A percentile compares a stretch with the other conserved stretches of the same genome.
Conservation (phyloP, 92 coral and sea anemone genomes). For the Micromussa lordhowensis region DNA sequence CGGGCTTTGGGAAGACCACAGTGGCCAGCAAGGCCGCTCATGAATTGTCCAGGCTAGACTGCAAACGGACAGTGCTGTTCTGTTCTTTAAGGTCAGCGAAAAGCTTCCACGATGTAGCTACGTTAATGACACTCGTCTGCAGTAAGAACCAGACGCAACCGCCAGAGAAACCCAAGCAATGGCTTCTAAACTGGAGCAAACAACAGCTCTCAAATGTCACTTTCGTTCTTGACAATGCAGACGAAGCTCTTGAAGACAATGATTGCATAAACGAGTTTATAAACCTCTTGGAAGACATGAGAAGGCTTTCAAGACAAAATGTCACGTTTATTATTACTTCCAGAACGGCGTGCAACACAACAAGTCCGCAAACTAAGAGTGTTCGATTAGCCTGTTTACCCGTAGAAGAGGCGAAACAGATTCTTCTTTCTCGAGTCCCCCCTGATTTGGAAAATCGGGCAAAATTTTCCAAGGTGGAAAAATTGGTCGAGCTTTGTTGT, state of each 20-base stretch:
- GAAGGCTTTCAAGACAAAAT: not conserved
- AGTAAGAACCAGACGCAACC: slow-evolving; percentile 7
- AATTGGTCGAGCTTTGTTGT: slow-evolving; percentile 4
- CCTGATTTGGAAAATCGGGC: not conserved
- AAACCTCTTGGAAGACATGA: not conserved
- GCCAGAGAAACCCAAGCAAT: not conserved
- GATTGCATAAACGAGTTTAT: not conserved
- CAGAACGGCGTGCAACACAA: not conserved
- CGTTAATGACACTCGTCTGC: slow-evolving; percentile 1
- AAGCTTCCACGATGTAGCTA: not conserved
- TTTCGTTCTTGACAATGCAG: slow-evolving; percentile 28
- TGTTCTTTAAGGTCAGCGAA: not conserved
- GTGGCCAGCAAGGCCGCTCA: slow-evolving; percentile 46
- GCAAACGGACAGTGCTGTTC: not conserved
- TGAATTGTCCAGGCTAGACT: not conserved
- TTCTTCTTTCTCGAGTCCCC: not conserved
- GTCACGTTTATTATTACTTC: not conserved
- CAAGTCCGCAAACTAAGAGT: not conserved
- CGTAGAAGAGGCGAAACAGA: not conserved
- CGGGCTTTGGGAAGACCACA: slow-evolving; percentile 57
- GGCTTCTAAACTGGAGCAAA: slow-evolving; percentile 35
- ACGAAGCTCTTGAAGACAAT: not conserved
- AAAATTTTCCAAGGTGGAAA: not conserved
- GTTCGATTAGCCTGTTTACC: not conserved
- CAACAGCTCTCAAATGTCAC: not conserved